These are phyloP conservation scores for Nesidiocoris tenuis DNA, from an alignment of 2,888 invertebrate species.

Conservation along the genomic window DNA sequence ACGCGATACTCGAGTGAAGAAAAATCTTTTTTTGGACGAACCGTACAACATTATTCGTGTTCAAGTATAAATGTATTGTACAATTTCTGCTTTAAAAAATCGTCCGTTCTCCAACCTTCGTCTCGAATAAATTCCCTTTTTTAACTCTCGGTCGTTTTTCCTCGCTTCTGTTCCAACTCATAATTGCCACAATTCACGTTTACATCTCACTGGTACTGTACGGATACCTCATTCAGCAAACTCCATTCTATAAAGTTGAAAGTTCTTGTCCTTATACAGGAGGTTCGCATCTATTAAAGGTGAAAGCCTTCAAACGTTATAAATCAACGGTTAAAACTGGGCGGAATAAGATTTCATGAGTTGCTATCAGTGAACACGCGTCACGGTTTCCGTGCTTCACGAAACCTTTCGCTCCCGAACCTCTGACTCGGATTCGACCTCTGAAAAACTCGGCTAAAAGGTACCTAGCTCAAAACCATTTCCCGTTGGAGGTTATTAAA, in stretches of 20 bases:
- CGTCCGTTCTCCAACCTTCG: no score
- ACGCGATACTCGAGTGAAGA: no score
- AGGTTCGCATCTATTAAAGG: not conserved
- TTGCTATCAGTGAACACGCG: slow-evolving; percentile 37
- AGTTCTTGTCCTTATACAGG: not conserved
- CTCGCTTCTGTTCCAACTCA: no score
- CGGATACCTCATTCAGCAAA: not conserved
- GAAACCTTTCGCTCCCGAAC: slow-evolving; percentile 24
- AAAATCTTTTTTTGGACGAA: no score
- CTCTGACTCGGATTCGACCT: not conserved
- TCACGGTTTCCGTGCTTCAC: slow-evolving; percentile 41
- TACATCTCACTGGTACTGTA: no score
- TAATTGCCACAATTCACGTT: not conserved
- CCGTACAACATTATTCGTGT: no score
- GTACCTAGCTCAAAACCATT: slow-evolving; percentile 8
- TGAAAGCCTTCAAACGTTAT: slow-evolving; percentile 15
- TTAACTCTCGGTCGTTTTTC: no score
- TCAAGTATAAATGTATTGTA: no score
- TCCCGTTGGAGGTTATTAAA: slow-evolving; percentile 21
- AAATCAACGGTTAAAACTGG: slow-evolving; percentile 33
- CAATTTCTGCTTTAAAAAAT: no score
- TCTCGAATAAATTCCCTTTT: no score
- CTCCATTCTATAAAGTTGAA: not conserved
- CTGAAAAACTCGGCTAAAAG: slow-evolving; percentile 27
- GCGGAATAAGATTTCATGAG: slow-evolving; percentile 38